Conservation (phyloP, 2,888 invertebrate genomes). For the Agriopis marginaria region DNA sequence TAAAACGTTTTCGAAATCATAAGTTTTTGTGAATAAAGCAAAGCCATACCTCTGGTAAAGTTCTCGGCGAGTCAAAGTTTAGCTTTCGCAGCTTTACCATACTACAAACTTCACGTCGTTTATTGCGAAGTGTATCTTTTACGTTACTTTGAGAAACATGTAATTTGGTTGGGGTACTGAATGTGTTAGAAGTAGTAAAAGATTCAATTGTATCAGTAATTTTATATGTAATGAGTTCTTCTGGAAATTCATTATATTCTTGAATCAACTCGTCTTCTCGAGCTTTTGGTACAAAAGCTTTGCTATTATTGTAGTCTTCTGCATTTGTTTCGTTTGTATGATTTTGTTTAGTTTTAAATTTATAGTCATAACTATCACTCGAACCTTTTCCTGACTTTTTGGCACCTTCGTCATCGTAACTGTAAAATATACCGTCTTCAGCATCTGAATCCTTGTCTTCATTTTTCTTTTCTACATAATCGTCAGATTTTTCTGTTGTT, state of each 20-base stretch:
- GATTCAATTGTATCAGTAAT: not conserved
- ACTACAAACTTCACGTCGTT: slow-evolving; percentile 59
- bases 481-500: slow-evolving; percentile 32
- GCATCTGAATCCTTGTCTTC: slow-evolving; percentile 57
- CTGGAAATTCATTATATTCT: slow-evolving; percentile 16
- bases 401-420: slow-evolving; percentile 56
- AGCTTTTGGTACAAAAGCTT: not conserved
- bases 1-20: not conserved
- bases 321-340: slow-evolving; percentile 22
- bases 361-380: slow-evolving; percentile 52
- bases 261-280: not conserved
- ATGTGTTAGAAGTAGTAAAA: not conserved
- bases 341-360: slow-evolving; percentile 33
- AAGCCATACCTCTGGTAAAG: slow-evolving; percentile 71
- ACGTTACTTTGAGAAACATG: slow-evolving; percentile 11
- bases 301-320: slow-evolving; percentile 2
- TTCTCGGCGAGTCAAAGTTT: slow-evolving; percentile 69
- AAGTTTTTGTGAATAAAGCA: not conserved
- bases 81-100: slow-evolving; percentile 65
- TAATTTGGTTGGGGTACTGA: not conserved
- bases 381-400: slow-evolving; percentile 51
- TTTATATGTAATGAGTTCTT: not conserved
- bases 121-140: slow-evolving; percentile 28
- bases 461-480: slow-evolving; percentile 44
- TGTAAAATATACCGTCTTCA: slow-evolving; percentile 64